These are phyloP conservation scores for Brachionus paranguensis DNA, from an alignment of 1,140 invertebrate species.

Conservation along the genomic window DNA sequence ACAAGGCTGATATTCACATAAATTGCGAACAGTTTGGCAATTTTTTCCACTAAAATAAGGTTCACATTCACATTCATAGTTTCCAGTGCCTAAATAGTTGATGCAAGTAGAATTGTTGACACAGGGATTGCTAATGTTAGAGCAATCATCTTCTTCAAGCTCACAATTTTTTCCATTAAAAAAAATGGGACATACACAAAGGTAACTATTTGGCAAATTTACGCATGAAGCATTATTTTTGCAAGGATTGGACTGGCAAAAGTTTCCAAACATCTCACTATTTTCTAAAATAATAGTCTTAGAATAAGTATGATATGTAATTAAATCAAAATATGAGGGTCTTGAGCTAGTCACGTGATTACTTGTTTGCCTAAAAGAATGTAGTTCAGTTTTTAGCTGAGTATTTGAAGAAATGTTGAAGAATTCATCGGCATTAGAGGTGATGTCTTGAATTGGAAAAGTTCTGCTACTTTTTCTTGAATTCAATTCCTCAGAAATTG, in stretches of 20 bases:
- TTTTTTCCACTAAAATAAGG: not conserved
- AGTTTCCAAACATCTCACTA: not conserved
- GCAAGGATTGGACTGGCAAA: not conserved
- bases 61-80: slow-evolving; percentile 26
- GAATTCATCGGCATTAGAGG: not conserved
- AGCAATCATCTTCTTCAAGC: slow-evolving; percentile 30
- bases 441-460: not conserved
- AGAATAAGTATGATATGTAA: not conserved
- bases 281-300: not conserved
- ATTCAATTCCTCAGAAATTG: not conserved
- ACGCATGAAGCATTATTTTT: slow-evolving; percentile 1
- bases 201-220: not conserved
- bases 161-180: not conserved
- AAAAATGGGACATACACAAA: not conserved
- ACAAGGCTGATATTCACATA: slow-evolving; percentile 2
- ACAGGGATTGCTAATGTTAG: not conserved
- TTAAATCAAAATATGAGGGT: not conserved
- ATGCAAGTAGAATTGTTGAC: slow-evolving; percentile 19
- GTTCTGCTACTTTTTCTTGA: not conserved
- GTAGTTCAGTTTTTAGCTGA: not conserved
- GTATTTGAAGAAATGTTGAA: not conserved
- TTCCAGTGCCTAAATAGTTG: not conserved
- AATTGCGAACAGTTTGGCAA: not conserved
- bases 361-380: not conserved
- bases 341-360: too few species aligned